phyloP scores from a whole-genome alignment of 2,113 vertebrate genomes.

The Felis chaus region DNA sequence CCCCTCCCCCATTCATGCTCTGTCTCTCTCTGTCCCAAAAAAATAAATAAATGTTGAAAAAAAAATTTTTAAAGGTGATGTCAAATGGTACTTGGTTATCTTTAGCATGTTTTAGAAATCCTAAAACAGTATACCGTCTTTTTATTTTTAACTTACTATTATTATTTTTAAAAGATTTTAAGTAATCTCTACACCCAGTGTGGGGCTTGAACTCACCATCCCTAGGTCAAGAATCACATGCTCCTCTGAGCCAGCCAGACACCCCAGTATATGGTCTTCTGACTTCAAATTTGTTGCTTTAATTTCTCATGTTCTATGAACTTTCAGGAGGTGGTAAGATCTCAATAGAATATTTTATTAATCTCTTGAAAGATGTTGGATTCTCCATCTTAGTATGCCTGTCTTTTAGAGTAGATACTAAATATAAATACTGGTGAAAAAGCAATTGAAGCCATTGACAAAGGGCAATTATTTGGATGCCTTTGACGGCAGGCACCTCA shows the following conservation, averaged over 20 bases:
- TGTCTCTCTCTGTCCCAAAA: too few relatives aligned
- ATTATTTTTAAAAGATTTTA: background rate
- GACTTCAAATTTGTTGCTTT: conserved; percentile 1
- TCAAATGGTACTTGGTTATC: background rate
- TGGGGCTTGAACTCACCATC: background rate
- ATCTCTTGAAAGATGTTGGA: background rate
- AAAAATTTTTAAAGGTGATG: background rate
- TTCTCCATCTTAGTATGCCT: background rate
- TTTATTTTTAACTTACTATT: background rate
- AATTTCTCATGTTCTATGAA: background rate
- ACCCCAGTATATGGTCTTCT: background rate
- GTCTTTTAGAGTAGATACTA: background rate
- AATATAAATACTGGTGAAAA: background rate
- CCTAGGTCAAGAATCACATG: background rate
- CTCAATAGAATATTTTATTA: background rate
- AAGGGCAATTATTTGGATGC: background rate
- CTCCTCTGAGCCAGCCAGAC: background rate
- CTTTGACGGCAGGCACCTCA: background rate
- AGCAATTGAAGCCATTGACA: background rate
- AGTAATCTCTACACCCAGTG: background rate
- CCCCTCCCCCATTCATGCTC: too few relatives aligned
- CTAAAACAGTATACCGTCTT: background rate
- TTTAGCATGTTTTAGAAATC: background rate
- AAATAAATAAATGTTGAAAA: too few relatives aligned
- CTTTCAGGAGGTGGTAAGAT: background rate